Evolutionary conservation across 2,113 vertebrate genomes (phyloP).

Genomic region (Coreoperca whiteheadi): DNA sequence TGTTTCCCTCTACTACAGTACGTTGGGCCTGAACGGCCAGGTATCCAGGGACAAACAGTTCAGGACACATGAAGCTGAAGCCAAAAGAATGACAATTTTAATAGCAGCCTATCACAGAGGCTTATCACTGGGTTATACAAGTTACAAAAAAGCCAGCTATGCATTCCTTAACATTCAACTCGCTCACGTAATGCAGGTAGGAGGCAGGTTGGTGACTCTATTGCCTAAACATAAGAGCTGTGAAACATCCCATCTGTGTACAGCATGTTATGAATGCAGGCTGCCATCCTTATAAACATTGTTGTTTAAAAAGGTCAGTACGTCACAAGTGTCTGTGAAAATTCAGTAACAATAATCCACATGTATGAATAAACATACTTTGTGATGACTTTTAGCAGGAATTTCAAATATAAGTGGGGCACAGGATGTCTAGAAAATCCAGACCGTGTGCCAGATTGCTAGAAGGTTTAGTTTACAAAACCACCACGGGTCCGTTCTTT

Average conservation of each 20-base stretch:
- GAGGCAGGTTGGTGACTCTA: constrained; percentile 37
- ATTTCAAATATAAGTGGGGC: constrained; percentile 8
- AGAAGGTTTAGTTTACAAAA: not conserved
- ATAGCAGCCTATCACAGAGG: constrained; percentile 38
- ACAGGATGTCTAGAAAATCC: not conserved
- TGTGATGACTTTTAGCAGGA: not conserved
- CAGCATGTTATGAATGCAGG: constrained; percentile 44
- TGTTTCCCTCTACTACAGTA: not conserved
- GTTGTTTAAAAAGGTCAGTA: constrained; percentile 50
- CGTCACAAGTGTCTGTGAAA: constrained; percentile 12
- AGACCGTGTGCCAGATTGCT: constrained; percentile 4
- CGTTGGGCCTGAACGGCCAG: not conserved
- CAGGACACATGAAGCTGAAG: constrained; percentile 27
- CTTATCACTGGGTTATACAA: constrained; percentile 44
- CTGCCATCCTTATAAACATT: constrained; percentile 24
- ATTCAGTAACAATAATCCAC: constrained; percentile 22
- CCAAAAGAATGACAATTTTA: constrained; percentile 38
- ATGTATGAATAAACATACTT: not conserved
- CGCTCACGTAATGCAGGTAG: constrained; percentile 49
- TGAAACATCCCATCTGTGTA: constrained; percentile 30
- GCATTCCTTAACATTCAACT: constrained; percentile 26
- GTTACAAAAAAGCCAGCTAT: constrained; percentile 33
- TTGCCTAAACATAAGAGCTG: constrained; percentile 64
- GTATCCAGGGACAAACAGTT: constrained; percentile 30
- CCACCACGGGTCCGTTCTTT: not conserved